Conservation (phyloP, 2,888 invertebrate species). For the Merodon equestris region DNA sequence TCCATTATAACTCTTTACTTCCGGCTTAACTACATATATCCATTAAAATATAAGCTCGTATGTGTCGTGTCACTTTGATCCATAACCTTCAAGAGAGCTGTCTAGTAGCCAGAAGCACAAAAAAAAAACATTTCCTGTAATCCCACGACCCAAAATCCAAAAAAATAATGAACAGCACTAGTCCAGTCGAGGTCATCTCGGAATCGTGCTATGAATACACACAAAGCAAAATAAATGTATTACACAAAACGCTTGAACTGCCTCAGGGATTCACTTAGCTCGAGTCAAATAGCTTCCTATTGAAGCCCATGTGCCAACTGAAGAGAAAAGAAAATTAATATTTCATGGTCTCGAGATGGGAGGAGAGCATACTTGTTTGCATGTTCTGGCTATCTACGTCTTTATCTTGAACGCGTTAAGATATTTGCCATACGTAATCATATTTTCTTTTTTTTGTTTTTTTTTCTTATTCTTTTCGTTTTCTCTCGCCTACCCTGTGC, state of each 20-base stretch:
- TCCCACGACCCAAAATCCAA: too few relatives aligned
- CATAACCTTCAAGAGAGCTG: too few relatives aligned
- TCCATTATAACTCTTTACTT: too few relatives aligned
- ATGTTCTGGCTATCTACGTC: slow-evolving; percentile 52
- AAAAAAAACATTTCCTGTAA: too few relatives aligned
- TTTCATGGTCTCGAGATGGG: slow-evolving; percentile 52
- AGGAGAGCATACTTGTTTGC: slow-evolving; percentile 4
- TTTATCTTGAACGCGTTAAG: slow-evolving; percentile 37
- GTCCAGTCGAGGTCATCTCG: slow-evolving; percentile 45
- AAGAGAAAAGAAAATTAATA: slow-evolving; percentile 58
- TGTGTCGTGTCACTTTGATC: too few relatives aligned
- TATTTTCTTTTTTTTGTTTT: slow-evolving; percentile 41
- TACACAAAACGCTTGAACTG: background rate
- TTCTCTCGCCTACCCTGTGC: slow-evolving; percentile 14
- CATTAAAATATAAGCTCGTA: too few relatives aligned
- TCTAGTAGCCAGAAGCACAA: too few relatives aligned
- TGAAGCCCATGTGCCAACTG: slow-evolving; percentile 44
- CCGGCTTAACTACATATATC: too few relatives aligned
- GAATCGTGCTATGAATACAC: slow-evolving; percentile 33
- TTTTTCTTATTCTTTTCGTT: slow-evolving; percentile 2
- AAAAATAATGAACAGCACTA: too few relatives aligned
- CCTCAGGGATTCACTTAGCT: slow-evolving; percentile 28
- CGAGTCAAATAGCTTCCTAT: slow-evolving; percentile 48
- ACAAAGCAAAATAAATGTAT: slow-evolving; percentile 25
- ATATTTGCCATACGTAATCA: slow-evolving; percentile 59